Evolutionary conservation across 2,888 invertebrate species (phyloP).

Genomic region (Metalampra italica): DNA sequence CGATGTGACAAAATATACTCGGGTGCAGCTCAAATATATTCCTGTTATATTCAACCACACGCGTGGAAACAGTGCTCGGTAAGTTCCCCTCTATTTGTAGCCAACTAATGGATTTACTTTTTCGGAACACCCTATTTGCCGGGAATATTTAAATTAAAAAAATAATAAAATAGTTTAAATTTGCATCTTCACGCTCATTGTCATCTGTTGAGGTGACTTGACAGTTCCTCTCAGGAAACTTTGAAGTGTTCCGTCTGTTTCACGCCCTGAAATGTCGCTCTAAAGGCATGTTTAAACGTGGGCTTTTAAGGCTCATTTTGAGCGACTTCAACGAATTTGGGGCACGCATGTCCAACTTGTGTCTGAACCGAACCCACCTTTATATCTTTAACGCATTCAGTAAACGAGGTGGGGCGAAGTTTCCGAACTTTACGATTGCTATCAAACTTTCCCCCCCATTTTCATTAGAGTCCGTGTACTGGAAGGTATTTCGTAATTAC

Average conservation of each 20-base stretch:
- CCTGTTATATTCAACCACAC: conserved; percentile 12
- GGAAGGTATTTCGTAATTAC: conserved; percentile 46
- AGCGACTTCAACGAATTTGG: background rate
- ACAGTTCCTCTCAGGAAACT: conserved; percentile 30
- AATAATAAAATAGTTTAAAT: no score
- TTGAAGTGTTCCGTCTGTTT: conserved; percentile 10
- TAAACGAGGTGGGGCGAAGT: conserved; percentile 12
- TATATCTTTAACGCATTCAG: background rate
- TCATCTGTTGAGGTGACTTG: conserved; percentile 58
- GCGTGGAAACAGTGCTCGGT: conserved; percentile 12
- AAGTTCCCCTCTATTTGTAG: background rate
- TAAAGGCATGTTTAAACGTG: conserved; percentile 3
- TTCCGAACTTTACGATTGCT: conserved; percentile 41
- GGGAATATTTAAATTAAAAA: no score
- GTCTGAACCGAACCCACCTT: background rate
- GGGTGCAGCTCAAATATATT: conserved; percentile 21
- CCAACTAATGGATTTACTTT: conserved; percentile 26
- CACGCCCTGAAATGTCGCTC: conserved; percentile 14
- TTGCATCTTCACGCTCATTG: conserved; percentile 56
- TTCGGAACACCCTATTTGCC: conserved; percentile 23
- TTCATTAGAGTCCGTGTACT: conserved; percentile 21
- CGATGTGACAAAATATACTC: conserved; percentile 24
- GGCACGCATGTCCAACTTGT: background rate
- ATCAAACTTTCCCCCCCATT: conserved; percentile 30
- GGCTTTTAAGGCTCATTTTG: conserved; percentile 3